These are phyloP conservation scores for Acinonyx jubatus DNA, from an alignment of 2,113 vertebrate genomes.

Conservation along the genomic window DNA sequence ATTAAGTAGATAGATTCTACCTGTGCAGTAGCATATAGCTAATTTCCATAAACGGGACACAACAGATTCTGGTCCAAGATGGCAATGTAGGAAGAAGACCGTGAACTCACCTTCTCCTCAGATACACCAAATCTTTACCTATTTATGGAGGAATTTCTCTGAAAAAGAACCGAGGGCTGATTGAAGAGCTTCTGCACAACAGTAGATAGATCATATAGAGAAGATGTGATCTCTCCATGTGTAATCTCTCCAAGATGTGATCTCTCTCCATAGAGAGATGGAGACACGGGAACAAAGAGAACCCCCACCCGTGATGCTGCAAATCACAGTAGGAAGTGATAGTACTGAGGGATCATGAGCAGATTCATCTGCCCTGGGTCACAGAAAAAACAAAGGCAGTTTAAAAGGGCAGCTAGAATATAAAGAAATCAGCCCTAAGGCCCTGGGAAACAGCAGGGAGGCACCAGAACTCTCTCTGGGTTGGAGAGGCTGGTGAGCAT, in stretches of 20 bases:
- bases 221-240: not conserved
- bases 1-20: slow-evolving; percentile 24
- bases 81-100: not conserved
- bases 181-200: not conserved
- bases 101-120: too few species aligned
- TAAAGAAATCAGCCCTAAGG: not conserved
- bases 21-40: not conserved
- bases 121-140: too few species aligned
- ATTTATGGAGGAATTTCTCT: too few species aligned
- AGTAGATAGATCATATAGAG: not conserved
- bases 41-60: slow-evolving; percentile 20
- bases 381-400: not conserved
- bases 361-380: not conserved
- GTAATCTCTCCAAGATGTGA: too few species aligned
- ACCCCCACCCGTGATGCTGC: not conserved
- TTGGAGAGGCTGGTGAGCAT: not conserved
- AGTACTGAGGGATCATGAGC: not conserved
- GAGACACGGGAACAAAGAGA: not conserved
- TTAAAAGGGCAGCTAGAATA: not conserved
- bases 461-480: not conserved
- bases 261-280: not conserved
- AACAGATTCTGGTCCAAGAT: not conserved
- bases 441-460: not conserved
- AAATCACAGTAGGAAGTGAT: not conserved
- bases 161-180: not conserved